Evolutionary conservation across 2,888 invertebrate species (phyloP).

Genomic region (Brachypterus glaber): DNA sequence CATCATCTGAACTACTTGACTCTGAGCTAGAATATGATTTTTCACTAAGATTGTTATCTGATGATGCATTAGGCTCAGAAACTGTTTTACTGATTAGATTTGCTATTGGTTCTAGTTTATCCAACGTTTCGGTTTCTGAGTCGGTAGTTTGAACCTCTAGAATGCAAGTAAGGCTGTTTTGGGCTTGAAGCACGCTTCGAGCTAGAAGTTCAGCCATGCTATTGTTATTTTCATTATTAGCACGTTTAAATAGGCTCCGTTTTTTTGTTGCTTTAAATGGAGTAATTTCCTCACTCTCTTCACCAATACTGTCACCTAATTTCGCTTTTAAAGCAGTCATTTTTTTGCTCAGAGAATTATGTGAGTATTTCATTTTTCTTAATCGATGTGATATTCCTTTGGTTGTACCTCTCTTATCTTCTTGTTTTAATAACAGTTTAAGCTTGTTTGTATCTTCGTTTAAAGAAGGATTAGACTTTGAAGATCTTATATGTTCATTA

Average conservation of each 20-base stretch:
- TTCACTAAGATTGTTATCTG: conserved; percentile 19
- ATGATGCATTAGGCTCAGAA: conserved; percentile 22
- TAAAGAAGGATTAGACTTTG: conserved; percentile 24
- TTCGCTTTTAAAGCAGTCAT: conserved; percentile 51
- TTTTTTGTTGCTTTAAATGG: conserved; percentile 43
- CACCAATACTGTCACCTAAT: conserved; percentile 42
- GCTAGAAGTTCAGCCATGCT: conserved; percentile 57
- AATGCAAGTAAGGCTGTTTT: conserved; percentile 50
- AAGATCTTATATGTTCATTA: conserved; percentile 14
- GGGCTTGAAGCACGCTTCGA: conserved; percentile 52
- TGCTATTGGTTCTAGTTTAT: conserved; percentile 22
- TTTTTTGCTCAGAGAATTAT: conserved; percentile 52
- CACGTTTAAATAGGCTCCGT: conserved; percentile 41
- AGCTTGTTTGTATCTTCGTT: conserved; percentile 22
- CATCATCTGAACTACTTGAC: conserved; percentile 28
- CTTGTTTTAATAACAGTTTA: conserved; percentile 44
- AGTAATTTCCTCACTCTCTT: conserved; percentile 40
- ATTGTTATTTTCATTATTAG: conserved; percentile 35
- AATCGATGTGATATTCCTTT: conserved; percentile 48
- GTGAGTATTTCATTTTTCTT: conserved; percentile 53
- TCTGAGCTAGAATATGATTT: conserved; percentile 19
- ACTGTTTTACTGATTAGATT: conserved; percentile 24
- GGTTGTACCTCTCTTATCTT: conserved; percentile 49
- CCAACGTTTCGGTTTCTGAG: conserved; percentile 34
- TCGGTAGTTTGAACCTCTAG: conserved; percentile 48